A percentile compares a stretch with the other conserved stretches of the same genome.
Evolutionary conservation across 2,113 vertebrate species (phyloP).

Genomic region (Varanus komodoensis): DNA sequence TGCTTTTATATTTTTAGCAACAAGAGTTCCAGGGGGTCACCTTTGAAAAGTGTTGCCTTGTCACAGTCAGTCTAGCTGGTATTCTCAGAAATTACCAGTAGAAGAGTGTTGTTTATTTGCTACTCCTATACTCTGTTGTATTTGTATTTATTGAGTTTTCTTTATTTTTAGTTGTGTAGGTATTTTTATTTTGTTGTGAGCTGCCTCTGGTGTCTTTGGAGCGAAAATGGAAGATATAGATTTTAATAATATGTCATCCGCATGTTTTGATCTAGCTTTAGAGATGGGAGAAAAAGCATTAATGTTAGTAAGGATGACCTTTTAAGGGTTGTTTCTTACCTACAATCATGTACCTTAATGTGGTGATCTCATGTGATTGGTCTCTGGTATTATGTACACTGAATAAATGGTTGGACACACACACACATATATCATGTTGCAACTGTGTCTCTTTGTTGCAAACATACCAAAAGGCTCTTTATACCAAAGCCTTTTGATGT

Average conservation of each 20-base stretch:
- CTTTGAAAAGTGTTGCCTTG: not conserved
- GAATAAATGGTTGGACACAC: not conserved
- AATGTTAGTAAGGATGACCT: not conserved
- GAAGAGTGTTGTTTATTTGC: not conserved
- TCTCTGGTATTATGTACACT: not conserved
- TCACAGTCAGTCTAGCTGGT: slow-evolving; percentile 22
- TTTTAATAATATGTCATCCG: not conserved
- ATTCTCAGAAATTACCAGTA: not conserved
- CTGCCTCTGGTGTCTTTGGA: not conserved
- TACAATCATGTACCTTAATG: not conserved
- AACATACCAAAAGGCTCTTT: too few relatives aligned
- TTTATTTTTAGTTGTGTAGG: not conserved
- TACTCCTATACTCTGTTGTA: slow-evolving; percentile 6
- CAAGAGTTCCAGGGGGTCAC: not conserved
- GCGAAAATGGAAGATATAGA: not conserved
- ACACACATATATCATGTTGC: not conserved
- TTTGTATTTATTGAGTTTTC: not conserved
- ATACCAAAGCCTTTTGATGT: not conserved
- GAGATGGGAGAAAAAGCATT: not conserved
- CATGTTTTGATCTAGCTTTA: not conserved
- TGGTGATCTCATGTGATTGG: not conserved
- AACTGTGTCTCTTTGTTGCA: not conserved
- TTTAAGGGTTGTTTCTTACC: not conserved
- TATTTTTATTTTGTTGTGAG: not conserved
- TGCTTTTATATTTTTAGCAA: not conserved